Base-by-base conservation (phyloP, 2,113 vertebrate species). In the Pseudorectes ferrugineus region DNA sequence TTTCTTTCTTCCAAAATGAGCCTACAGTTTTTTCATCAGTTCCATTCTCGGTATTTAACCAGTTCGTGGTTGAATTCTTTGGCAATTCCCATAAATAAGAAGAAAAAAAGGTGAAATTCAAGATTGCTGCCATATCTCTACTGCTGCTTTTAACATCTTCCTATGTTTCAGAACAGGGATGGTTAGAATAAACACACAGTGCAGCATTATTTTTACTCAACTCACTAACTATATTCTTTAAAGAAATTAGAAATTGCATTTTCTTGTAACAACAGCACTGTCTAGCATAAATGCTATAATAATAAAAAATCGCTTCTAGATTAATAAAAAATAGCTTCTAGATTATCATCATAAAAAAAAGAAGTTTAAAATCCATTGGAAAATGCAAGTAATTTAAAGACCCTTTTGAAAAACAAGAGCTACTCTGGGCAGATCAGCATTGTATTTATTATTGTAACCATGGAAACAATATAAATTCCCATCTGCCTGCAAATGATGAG, bases 401-500 rank as follows among this genome's bases (percentile, higher is more conserved):
- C 14, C 43, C 21, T 81, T 91, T 88, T 86, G 78, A 89, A 92
- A 95, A 95, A 93, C 76, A 91, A 92, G 72, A 95, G 89, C 62
- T 93, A 91, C 88, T 94, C 71, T 74, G 55, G 82, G 84, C 80
- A 91, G 71, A 95, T 86, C 86, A 95, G 55, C 57, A 74, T 83
- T 88, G 72, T 95, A 90, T 96, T 93, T 97, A 93, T 95, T 95
- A 95, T 75, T 38, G 96, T 93, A 96, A 78, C 97, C 94, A 95
- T 96, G 86, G 97, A 95, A 94, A 96, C 96, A 66, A 94, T 93
- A 94, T 79, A 95, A 94, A 97, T 95, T 96, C 63, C 88, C 80
- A 87, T 95, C 92, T 96, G 94, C 87, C 79, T 95, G 78, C 48
- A 93, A 92, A 90, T 77, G 55, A 89, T 94, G 82, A 95, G 71